Evolutionary conservation across 2,113 vertebrate species (phyloP).

Genomic region (Forbesichthys agassizii): DNA sequence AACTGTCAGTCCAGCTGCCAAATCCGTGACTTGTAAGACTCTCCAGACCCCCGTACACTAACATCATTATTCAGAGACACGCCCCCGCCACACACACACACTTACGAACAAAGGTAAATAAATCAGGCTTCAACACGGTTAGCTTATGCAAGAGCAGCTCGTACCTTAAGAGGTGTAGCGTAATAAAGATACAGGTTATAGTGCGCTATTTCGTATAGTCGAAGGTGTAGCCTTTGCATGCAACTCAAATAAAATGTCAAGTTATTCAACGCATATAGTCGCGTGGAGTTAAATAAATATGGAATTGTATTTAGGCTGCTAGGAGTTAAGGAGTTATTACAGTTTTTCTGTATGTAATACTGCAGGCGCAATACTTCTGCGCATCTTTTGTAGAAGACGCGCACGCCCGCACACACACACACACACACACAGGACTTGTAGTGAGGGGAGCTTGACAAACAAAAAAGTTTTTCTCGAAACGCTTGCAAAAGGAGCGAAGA

Average conservation of each 20-base stretch:
- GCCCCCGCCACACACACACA: neutral
- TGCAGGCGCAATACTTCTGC: neutral
- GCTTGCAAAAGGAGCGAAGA: constrained; percentile 59
- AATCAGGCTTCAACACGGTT: constrained; percentile 44
- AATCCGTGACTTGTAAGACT: constrained; percentile 52
- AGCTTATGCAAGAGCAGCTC: constrained; percentile 33
- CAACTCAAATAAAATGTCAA: too few species aligned
- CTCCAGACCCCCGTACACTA: constrained; percentile 59
- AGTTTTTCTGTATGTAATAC: too few species aligned
- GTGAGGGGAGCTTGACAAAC: constrained; percentile 33
- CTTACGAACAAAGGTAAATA: constrained; percentile 29
- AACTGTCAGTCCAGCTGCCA: constrained; percentile 65
- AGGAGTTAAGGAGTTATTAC: too few species aligned
- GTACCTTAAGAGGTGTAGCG: neutral
- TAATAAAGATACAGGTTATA: too few species aligned
- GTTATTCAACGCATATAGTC: too few species aligned
- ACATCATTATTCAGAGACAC: constrained; percentile 50
- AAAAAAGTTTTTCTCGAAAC: constrained; percentile 23
- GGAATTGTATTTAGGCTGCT: too few species aligned
- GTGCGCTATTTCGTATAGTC: too few species aligned
- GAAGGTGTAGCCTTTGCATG: too few species aligned
- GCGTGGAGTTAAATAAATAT: too few species aligned
- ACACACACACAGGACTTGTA: neutral
- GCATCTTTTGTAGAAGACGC: neutral
- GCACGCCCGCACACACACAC: neutral